These are phyloP conservation scores for Malurus splendens DNA, from an alignment of 2,797 vertebrate genomes.

Conservation along the genomic window DNA sequence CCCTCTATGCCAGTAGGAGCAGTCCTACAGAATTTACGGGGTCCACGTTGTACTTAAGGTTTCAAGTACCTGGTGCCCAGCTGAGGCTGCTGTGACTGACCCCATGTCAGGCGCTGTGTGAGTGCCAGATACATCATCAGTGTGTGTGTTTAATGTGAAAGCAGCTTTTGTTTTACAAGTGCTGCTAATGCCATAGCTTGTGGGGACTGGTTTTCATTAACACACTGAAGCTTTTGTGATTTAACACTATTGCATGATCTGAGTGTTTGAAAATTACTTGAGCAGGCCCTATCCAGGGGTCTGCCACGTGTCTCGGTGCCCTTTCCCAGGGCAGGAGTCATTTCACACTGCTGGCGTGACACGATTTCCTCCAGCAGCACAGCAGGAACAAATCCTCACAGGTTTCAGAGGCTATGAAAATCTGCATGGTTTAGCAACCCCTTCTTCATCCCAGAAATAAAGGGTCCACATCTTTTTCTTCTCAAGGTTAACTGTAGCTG, in stretches of 20 bases:
- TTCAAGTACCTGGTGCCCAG: not conserved
- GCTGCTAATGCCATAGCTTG: not conserved
- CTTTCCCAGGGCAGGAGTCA: not conserved
- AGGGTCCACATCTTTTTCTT: not conserved
- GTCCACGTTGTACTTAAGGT: not conserved
- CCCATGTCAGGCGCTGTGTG: not conserved
- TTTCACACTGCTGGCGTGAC: not conserved
- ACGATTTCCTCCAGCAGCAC: not conserved
- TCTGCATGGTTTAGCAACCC: not conserved
- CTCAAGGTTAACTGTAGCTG: not conserved
- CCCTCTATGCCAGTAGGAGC: not conserved
- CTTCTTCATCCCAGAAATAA: not conserved
- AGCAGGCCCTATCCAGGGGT: not conserved
- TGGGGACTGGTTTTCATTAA: constrained; percentile 50
- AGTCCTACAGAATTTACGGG: not conserved
- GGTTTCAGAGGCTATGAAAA: not conserved
- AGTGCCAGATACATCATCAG: not conserved
- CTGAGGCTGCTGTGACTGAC: not conserved
- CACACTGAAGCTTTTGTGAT: constrained; percentile 30
- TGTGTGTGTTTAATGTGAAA: constrained; percentile 6
- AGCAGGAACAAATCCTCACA: not conserved
- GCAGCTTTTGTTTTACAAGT: constrained; percentile 50
- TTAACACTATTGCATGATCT: constrained; percentile 37
- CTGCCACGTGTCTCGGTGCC: not conserved
- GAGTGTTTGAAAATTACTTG: not conserved